These are phyloP conservation scores for Centruroides sculpturatus DNA, from an alignment of 1,140 invertebrate species.

Conservation along the genomic window DNA sequence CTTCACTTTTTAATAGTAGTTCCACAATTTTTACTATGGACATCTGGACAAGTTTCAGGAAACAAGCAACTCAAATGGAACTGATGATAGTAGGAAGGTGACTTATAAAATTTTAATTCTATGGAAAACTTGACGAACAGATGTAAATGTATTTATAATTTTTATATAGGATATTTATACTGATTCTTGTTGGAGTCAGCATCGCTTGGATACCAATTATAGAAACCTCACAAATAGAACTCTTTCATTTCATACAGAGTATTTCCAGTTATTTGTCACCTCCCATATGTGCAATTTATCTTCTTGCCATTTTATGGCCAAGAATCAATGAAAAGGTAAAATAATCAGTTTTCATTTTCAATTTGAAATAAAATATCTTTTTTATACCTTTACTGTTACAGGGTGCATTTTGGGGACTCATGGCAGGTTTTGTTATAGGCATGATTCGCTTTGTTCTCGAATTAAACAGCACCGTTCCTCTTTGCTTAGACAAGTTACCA, in stretches of 20 bases:
- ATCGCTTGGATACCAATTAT: slow-evolving; percentile 39
- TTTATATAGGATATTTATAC: slow-evolving; percentile 32
- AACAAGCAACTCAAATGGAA: slow-evolving; percentile 28
- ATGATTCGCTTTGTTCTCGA: slow-evolving; percentile 24
- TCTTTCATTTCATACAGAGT: slow-evolving; percentile 39
- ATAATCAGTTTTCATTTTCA: too few species aligned
- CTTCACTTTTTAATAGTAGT: slow-evolving; percentile 39
- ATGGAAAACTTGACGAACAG: too few species aligned
- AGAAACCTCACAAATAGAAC: slow-evolving; percentile 33
- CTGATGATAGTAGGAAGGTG: slow-evolving; percentile 37
- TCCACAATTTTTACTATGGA: slow-evolving; percentile 41
- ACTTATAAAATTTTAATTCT: too few species aligned
- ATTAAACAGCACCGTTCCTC: slow-evolving; percentile 13
- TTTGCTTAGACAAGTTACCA: slow-evolving; percentile 21
- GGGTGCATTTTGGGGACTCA: slow-evolving; percentile 32
- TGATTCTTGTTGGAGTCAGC: slow-evolving; percentile 32
- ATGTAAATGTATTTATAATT: too few species aligned
- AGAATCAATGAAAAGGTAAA: slow-evolving; percentile 36
- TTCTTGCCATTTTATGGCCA: slow-evolving; percentile 33
- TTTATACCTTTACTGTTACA: slow-evolving; percentile 7
- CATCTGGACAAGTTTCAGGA: slow-evolving; percentile 31
- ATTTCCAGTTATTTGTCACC: slow-evolving; percentile 36
- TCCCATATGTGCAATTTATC: slow-evolving; percentile 35
- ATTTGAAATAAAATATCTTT: not conserved
- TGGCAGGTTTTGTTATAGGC: slow-evolving; percentile 25